phyloP scores from a whole-genome alignment of 2,113 vertebrate genomes.

The Peromyscus polionotus region DNA sequence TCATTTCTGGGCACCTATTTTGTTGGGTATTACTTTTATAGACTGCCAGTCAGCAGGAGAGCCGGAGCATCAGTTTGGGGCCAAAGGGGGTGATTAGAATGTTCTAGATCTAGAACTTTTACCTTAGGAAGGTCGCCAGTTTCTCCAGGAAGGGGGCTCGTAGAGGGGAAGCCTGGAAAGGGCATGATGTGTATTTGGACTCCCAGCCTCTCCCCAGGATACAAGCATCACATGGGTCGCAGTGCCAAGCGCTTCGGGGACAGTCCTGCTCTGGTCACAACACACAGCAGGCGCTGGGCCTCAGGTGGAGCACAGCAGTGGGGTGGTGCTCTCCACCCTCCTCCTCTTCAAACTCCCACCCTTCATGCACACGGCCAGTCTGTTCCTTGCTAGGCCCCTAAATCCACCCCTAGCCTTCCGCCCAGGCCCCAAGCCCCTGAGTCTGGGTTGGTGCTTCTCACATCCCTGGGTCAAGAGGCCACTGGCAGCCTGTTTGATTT shows the following conservation, averaged over 20 bases:
- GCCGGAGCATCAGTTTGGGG: not conserved
- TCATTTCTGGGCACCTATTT: not conserved
- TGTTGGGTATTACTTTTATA: fast-evolving
- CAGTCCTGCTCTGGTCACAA: not conserved
- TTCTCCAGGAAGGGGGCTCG: not conserved
- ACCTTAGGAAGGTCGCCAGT: not conserved
- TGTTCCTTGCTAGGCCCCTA: not conserved
- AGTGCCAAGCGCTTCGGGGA: not conserved
- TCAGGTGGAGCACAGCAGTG: not conserved
- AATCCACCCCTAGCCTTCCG: not conserved
- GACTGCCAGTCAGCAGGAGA: not conserved
- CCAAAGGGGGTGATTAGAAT: not conserved
- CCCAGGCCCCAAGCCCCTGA: not conserved
- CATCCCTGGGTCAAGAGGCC: not conserved
- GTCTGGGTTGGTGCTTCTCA: not conserved
- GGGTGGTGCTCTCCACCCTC: not conserved
- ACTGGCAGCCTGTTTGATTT: not conserved
- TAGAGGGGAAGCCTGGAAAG: not conserved
- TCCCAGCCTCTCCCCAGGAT: not conserved
- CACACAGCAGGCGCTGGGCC: not conserved
- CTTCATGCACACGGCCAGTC: not conserved
- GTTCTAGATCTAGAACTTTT: not conserved
- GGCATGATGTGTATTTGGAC: not conserved
- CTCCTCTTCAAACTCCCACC: too few species aligned
- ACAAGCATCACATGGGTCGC: not conserved